Conservation (phyloP, 2,113 vertebrate species). For the Dipodomys merriami region DNA sequence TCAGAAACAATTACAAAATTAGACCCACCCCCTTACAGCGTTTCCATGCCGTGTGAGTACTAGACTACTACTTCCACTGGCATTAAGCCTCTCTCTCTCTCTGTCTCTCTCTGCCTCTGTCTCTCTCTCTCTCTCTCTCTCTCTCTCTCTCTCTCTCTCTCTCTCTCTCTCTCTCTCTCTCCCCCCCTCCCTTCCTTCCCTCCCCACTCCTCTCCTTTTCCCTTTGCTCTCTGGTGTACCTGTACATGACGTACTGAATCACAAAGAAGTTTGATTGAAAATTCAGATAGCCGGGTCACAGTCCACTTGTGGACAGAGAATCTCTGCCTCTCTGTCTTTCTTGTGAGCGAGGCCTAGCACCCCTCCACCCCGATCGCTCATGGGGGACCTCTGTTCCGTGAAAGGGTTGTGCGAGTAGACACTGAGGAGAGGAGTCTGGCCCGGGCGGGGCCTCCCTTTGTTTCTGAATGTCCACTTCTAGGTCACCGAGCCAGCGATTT, state of each 20-base stretch:
- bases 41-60: not conserved
- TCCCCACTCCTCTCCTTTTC: no score
- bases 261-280: not conserved
- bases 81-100: no score
- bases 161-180: no score
- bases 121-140: no score
- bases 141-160: no score
- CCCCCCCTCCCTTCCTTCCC: no score
- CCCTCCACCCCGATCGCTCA: no score
- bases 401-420: not conserved
- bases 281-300: not conserved
- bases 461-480: not conserved
- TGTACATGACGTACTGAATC: not conserved
- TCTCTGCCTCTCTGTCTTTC: not conserved
- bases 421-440: not conserved
- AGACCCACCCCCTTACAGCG: not conserved
- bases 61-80: not conserved
- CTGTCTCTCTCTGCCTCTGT: no score
- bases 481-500: not conserved
- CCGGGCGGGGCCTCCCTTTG: not conserved
- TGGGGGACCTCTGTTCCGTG: not conserved
- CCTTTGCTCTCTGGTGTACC: no score
- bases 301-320: not conserved
- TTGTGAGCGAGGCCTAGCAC: no score
- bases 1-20: not conserved